Percentiles rank a stretch among this genome's conserved stretches.
Evolutionary conservation across 2,113 vertebrate species (phyloP).

Genomic region (Carettochelys insculpta): DNA sequence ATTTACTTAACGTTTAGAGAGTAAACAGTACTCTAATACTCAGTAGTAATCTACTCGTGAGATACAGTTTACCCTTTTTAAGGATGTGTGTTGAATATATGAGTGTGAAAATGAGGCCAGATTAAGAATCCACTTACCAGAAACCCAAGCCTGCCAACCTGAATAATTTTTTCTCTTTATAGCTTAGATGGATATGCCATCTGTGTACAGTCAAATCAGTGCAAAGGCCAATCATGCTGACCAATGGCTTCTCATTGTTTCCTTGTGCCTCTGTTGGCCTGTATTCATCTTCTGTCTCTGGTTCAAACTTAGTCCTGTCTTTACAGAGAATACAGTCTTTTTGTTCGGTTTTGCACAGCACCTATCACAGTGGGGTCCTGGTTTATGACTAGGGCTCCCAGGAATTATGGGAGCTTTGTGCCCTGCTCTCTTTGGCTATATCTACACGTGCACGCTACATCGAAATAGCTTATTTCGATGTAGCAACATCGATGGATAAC

Average conservation of each 20-base stretch:
- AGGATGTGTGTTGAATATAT: not conserved
- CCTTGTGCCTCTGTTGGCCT: not conserved
- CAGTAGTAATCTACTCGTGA: not conserved
- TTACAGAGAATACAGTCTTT: too few relatives aligned
- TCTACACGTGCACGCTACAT: too few relatives aligned
- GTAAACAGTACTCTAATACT: too few relatives aligned
- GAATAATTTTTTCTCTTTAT: not conserved
- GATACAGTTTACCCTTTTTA: not conserved
- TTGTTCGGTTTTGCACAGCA: not conserved
- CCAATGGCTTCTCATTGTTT: rapidly evolving
- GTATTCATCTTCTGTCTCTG: not conserved
- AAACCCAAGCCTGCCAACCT: not conserved
- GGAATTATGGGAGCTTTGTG: rapidly evolving
- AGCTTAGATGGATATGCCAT: not conserved
- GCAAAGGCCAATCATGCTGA: rapidly evolving
- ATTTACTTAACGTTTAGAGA: not conserved
- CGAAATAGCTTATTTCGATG: too few relatives aligned
- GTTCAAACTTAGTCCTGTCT: rapidly evolving
- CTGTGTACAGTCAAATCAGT: rapidly evolving
- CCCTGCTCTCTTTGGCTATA: not conserved
- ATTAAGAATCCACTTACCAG: rapidly evolving
- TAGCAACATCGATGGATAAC: too few relatives aligned
- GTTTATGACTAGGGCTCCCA: not conserved
- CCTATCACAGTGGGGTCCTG: rapidly evolving
- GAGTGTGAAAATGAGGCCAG: rapidly evolving